Evolutionary conservation across 2,113 vertebrate species (phyloP).

Genomic region (Etheostoma spectabile): DNA sequence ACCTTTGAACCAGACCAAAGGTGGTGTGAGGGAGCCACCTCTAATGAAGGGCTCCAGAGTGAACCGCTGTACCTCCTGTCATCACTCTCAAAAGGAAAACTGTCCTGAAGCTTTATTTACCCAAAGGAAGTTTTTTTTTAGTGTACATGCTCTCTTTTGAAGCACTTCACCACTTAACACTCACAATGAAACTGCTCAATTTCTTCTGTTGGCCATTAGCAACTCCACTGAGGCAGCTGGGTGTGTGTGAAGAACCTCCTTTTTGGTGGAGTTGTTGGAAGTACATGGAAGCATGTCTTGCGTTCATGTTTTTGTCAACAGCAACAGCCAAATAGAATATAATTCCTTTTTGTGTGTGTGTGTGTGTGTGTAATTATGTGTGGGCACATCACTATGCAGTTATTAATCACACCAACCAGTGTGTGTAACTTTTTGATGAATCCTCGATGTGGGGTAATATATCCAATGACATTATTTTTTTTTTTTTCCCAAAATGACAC

Average conservation of each 20-base stretch:
- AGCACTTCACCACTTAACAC: conserved; percentile 40
- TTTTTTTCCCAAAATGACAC: conserved; percentile 3
- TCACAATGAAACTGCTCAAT: conserved; percentile 32
- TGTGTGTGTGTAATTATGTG: background rate
- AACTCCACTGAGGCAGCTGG: conserved; percentile 2
- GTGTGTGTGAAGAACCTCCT: background rate
- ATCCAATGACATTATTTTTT: conserved; percentile 13
- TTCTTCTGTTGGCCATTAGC: conserved; percentile 24
- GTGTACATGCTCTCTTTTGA: conserved; percentile 35
- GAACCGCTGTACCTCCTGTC: conserved; percentile 54
- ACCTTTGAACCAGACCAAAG: conserved; percentile 75
- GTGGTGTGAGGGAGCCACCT: conserved; percentile 61
- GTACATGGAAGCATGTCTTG: background rate
- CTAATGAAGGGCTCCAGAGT: conserved; percentile 73
- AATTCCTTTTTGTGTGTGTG: background rate
- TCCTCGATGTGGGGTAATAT: background rate
- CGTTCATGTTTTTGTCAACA: background rate
- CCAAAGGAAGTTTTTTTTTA: conserved; percentile 13
- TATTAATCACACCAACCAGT: background rate
- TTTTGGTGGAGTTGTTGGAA: background rate
- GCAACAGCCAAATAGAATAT: background rate
- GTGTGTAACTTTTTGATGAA: conserved; percentile 20
- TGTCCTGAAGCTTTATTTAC: conserved; percentile 40
- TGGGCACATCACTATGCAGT: background rate
- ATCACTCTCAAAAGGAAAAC: conserved; percentile 65